Evolutionary conservation across 2,888 invertebrate species (phyloP), one percentile per base, ranked within the genome.

Genomic region (Allophyes oxyacanthae): DNA sequence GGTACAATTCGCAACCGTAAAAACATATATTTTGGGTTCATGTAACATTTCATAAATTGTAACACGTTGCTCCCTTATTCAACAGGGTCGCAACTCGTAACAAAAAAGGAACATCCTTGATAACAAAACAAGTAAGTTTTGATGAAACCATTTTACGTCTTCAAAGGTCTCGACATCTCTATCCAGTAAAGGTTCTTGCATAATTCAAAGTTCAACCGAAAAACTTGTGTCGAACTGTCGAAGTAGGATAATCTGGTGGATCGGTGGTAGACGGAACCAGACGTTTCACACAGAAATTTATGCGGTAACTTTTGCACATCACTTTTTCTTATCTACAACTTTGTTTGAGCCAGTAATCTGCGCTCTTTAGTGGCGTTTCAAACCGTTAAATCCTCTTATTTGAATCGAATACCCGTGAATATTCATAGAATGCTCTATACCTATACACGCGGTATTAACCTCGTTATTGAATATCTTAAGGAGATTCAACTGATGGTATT

Each of bases 271-370:
- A 87, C 84, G 85, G 82, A 82, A 83, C 84, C 89, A 90, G 89
- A 90, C 89, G 88, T 85, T 89, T 78, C 79, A 80, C 78, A 77
- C 69, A 60, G 78, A 84, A 90, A 93, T 92, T 93, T 93, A 93
- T 90, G 86, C 82, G 73, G 83, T 72, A 93, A 93, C 87, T 93
- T 92, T 75, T 79, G 79, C 87, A 87, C 91, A 89, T 92, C 89
- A 88, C 86, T 90, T 88, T 84, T 89, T 86, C 90, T 90, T 92
- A 92, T 92, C 91, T 86, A 51, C 64, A 78, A 86, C 82, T 86
- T 82, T 77, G 82, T 82, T 82, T 80, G 82, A 72, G 81, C 80
- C 79, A 73, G 86, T 86, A 85, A 83, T 81, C 79, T 81, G 62
- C 62, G 71, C 75, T 72, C 73, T 76, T 81, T 79, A 73, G 73